Evolutionary conservation across 2,113 vertebrate genomes (phyloP).

Genomic region (Gobiocypris rarus): DNA sequence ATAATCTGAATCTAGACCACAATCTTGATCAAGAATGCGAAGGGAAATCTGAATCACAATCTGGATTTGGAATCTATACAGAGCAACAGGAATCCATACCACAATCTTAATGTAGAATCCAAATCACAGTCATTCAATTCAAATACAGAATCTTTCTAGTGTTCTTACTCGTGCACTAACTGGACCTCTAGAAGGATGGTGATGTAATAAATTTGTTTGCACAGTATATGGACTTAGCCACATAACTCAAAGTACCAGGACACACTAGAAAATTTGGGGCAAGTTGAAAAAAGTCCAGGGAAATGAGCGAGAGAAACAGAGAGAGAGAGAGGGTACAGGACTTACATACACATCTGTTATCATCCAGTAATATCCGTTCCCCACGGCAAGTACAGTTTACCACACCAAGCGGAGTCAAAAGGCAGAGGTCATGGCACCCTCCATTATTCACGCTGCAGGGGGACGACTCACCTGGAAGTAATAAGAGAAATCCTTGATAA

Average conservation of each 20-base stretch:
- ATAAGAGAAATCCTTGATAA: background rate
- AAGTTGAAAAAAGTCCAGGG: background rate
- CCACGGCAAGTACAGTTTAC: slow-evolving; percentile 88
- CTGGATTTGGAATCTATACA: background rate
- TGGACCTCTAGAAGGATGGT: background rate
- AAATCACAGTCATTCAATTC: background rate
- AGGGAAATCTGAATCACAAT: background rate
- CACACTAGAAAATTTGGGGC: background rate
- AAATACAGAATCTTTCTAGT: background rate
- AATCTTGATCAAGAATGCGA: background rate
- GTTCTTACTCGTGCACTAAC: background rate
- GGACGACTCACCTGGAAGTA: slow-evolving; percentile 82
- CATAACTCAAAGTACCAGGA: background rate
- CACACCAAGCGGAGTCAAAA: slow-evolving; percentile 81
- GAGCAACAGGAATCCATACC: background rate
- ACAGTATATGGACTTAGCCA: background rate
- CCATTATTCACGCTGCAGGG: slow-evolving; percentile 83
- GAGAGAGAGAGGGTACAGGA: slow-evolving; percentile 63
- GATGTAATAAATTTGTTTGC: background rate
- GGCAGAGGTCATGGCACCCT: slow-evolving; percentile 86
- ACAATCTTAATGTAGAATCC: background rate
- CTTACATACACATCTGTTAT: slow-evolving; percentile 94
- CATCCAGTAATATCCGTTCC: slow-evolving; percentile 81
- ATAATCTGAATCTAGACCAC: background rate
- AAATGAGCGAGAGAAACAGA: slow-evolving; percentile 2